Evolutionary conservation across 2,113 vertebrate species (phyloP).

Genomic region (Balaeniceps rex): DNA sequence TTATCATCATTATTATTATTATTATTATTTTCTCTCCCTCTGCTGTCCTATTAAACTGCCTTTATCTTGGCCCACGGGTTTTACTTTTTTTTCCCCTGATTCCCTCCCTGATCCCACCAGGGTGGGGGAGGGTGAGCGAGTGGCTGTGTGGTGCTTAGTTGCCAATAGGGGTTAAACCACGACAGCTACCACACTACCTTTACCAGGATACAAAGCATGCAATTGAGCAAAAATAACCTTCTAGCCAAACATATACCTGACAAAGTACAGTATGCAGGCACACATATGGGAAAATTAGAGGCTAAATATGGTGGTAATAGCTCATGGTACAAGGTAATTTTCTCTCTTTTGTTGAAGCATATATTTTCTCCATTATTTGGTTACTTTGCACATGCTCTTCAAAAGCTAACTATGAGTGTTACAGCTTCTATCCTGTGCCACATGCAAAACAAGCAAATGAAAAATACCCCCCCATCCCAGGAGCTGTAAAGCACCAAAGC

Average conservation of each 20-base stretch:
- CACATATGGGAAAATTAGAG: accelerated
- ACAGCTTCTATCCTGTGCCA: background rate
- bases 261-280: background rate
- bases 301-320: background rate
- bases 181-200: background rate
- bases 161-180: too few species aligned
- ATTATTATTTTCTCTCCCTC: too few species aligned
- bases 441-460: background rate
- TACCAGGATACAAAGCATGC: background rate
- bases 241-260: background rate
- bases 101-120: too few species aligned
- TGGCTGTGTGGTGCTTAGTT: too few species aligned
- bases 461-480: background rate
- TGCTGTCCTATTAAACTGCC: too few species aligned
- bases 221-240: background rate
- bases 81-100: too few species aligned
- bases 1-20: too few species aligned
- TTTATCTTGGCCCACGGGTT: too few species aligned
- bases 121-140: too few species aligned
- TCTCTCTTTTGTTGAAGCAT: background rate
- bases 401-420: background rate
- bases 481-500: background rate
- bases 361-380: background rate
- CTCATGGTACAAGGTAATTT: background rate
- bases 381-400: background rate